Evolutionary conservation across 2,113 vertebrate genomes (phyloP).

Genomic region (Callithrix jacchus): DNA sequence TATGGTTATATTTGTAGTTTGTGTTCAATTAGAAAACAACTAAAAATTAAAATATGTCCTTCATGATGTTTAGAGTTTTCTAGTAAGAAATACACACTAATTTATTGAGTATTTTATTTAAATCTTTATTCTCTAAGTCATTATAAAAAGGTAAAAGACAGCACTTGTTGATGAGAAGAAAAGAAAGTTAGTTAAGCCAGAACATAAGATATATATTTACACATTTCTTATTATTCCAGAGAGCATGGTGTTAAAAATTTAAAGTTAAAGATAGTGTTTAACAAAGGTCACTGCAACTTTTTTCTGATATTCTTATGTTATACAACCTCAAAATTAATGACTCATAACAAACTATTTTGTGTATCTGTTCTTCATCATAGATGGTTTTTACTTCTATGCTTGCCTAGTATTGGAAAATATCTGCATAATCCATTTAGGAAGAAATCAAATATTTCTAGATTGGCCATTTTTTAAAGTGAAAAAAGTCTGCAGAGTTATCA

Average conservation of each 20-base stretch:
- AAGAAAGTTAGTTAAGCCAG: background rate
- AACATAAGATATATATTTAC: background rate
- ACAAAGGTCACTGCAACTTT: background rate
- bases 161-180: background rate
- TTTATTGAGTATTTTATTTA: background rate
- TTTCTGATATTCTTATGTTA: background rate
- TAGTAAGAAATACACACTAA: background rate
- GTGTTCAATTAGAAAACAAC: background rate
- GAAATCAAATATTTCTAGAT: slow-evolving; percentile 44
- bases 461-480: background rate
- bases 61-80: background rate
- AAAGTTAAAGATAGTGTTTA: background rate
- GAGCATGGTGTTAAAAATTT: background rate
- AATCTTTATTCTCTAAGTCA: background rate
- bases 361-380: background rate
- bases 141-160: background rate
- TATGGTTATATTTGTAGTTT: background rate
- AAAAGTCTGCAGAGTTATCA: slow-evolving; percentile 42
- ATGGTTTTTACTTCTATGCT: background rate
- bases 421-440: background rate
- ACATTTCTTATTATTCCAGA: background rate
- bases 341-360: background rate
- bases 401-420: background rate
- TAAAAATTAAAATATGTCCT: background rate
- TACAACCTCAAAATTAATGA: background rate